phyloP scores from a whole-genome alignment of 2,888 invertebrate genomes.

The Drosophila anomelani region DNA sequence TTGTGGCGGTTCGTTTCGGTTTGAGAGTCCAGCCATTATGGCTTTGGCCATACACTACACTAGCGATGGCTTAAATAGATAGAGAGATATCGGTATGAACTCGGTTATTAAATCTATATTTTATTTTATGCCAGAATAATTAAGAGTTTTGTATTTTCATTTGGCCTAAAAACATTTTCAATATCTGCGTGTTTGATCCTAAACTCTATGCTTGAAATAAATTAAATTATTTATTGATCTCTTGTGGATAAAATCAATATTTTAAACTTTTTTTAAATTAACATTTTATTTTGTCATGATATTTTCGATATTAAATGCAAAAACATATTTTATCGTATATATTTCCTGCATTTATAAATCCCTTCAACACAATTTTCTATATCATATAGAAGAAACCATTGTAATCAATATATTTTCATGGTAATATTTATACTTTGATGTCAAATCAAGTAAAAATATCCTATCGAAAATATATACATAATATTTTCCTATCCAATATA shows the following conservation, averaged over 20 bases:
- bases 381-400: too few species aligned
- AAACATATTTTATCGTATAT: not conserved
- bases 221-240: too few species aligned
- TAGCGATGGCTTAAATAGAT: not conserved
- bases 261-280: not conserved
- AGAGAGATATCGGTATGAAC: not conserved
- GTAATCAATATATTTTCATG: too few species aligned
- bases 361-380: not conserved
- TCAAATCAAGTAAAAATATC: too few species aligned
- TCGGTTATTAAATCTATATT: not conserved
- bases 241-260: not conserved
- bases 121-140: too few species aligned
- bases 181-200: not conserved
- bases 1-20: slow-evolving; percentile 51
- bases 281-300: not conserved
- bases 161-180: not conserved
- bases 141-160: not conserved
- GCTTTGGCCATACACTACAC: slow-evolving; percentile 17
- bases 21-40: slow-evolving; percentile 29
- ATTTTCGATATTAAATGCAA: not conserved
- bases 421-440: too few species aligned
- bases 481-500: not conserved
- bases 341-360: not conserved
- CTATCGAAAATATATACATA: not conserved
- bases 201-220: not conserved